These are phyloP conservation scores for Vulpes ferrilata DNA, from an alignment of 2,113 vertebrate genomes.

Conservation along the genomic window DNA sequence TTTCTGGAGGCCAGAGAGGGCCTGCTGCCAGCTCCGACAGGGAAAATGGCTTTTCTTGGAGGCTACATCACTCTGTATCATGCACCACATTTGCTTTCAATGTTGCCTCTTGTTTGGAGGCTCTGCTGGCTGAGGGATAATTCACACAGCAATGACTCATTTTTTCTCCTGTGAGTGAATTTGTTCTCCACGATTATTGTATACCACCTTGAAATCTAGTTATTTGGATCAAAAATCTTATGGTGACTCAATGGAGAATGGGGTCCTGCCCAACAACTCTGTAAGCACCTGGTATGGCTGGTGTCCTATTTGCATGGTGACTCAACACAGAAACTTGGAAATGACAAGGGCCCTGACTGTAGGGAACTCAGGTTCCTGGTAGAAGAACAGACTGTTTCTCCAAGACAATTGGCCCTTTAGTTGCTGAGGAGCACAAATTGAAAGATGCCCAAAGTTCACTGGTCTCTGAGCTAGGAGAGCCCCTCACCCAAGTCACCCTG, in stretches of 20 bases:
- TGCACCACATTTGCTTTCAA: not conserved
- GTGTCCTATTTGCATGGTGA: not conserved
- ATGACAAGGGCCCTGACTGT: not conserved
- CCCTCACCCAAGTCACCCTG: not conserved
- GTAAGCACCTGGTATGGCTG: not conserved
- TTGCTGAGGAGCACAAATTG: not conserved
- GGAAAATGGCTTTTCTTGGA: not conserved
- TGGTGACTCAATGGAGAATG: not conserved
- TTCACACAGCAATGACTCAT: not conserved
- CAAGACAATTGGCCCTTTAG: not conserved
- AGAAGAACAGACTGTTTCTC: conserved; percentile 1
- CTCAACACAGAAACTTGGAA: not conserved
- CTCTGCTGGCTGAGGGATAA: not conserved
- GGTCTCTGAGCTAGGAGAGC: not conserved
- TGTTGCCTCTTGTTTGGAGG: not conserved
- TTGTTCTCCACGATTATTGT: not conserved
- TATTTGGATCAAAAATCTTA: not conserved
- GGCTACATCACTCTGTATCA: not conserved
- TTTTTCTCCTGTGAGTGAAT: not conserved
- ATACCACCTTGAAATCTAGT: not conserved
- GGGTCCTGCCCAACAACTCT: not conserved
- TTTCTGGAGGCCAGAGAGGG: not conserved
- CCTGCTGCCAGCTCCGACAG: not conserved
- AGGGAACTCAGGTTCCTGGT: not conserved
- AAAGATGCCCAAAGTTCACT: not conserved